phyloP scores from a whole-genome alignment of 2,797 vertebrate species.

The Acanthurus tractus region DNA sequence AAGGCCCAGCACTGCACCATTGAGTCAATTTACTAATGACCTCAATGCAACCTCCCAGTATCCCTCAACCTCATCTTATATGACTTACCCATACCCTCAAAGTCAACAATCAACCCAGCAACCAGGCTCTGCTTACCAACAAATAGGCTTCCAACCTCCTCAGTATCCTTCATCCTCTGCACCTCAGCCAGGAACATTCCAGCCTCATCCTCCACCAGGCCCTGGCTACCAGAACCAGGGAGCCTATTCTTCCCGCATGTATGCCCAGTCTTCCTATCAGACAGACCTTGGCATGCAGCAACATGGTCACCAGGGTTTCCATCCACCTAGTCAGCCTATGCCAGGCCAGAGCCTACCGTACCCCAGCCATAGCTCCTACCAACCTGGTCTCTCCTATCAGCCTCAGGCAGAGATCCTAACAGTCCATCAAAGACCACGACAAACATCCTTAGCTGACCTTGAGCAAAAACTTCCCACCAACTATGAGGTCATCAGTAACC shows the following conservation, averaged over 20 bases:
- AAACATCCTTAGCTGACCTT: slow-evolving; percentile 95
- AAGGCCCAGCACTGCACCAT: slow-evolving; percentile 86
- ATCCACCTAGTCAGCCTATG: slow-evolving; percentile 87
- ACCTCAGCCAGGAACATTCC: slow-evolving; percentile 92
- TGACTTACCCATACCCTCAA: slow-evolving; percentile 90
- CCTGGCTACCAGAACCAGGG: slow-evolving; percentile 89
- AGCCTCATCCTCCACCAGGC: slow-evolving; percentile 88
- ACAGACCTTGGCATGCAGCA: slow-evolving; percentile 89
- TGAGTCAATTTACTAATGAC: slow-evolving; percentile 89
- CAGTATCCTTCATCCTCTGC: slow-evolving; percentile 88
- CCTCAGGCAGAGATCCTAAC: slow-evolving; percentile 88
- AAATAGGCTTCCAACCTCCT: slow-evolving; percentile 88
- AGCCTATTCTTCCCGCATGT: slow-evolving; percentile 88
- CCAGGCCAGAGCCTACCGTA: slow-evolving; percentile 89
- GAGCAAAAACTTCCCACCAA: slow-evolving; percentile 98
- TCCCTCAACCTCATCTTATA: slow-evolving; percentile 87
- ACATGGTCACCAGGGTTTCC: slow-evolving; percentile 88
- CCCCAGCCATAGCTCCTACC: slow-evolving; percentile 83
- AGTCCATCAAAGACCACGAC: slow-evolving; percentile 92
- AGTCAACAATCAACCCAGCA: slow-evolving; percentile 86
- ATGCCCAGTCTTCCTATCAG: slow-evolving; percentile 87
- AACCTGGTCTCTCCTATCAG: slow-evolving; percentile 87
- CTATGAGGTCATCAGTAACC: slow-evolving; percentile 93
- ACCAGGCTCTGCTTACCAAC: slow-evolving; percentile 87
- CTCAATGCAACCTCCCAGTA: slow-evolving; percentile 85